These are phyloP conservation scores for Pachyuromys duprasi DNA, from an alignment of 2,797 vertebrate genomes.

Conservation along the genomic window DNA sequence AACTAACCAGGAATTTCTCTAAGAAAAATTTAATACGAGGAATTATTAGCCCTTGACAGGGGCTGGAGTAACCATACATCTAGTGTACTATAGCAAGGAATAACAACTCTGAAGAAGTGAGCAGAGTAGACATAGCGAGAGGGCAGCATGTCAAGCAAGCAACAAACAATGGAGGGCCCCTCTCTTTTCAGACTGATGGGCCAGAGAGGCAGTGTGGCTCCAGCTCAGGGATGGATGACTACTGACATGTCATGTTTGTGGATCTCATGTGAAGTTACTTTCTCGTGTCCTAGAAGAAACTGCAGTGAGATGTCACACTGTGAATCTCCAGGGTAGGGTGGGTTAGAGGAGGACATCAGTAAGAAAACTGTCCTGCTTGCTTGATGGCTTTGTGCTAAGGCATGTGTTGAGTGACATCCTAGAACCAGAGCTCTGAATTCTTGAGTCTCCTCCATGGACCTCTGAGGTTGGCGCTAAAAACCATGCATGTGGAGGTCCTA, in stretches of 20 bases:
- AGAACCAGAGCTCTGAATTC: background rate
- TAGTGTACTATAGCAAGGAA: background rate
- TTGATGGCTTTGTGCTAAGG: background rate
- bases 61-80: background rate
- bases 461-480: background rate
- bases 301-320: background rate
- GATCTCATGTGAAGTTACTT: background rate
- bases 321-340: background rate
- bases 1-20: background rate
- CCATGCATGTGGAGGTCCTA: background rate
- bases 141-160: background rate
- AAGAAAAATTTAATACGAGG: background rate
- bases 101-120: background rate
- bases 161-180: background rate
- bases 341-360: background rate
- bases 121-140: background rate
- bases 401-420: background rate
- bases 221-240: background rate
- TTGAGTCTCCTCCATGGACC: background rate
- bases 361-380: background rate
- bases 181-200: background rate
- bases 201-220: background rate
- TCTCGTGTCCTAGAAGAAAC: background rate
- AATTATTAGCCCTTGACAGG: background rate
- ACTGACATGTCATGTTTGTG: background rate